Conservation (phyloP, 1,140 invertebrate genomes). For the Drosophila bocki region DNA sequence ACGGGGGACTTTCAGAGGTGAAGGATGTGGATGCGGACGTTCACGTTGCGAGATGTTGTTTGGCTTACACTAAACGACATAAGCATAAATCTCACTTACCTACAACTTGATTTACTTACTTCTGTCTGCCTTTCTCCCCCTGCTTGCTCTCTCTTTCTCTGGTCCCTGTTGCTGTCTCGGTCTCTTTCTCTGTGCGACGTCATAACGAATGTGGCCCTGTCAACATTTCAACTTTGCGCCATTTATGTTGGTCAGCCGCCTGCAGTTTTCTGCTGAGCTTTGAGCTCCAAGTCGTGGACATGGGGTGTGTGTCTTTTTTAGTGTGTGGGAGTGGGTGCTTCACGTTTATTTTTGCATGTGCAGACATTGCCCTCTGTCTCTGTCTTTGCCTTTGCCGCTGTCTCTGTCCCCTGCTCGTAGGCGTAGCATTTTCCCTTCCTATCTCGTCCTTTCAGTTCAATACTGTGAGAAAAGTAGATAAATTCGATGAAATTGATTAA, state of each 20-base stretch:
- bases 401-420: conserved; percentile 57
- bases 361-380: conserved; percentile 62
- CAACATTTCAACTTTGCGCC: conserved; percentile 83
- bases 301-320: conserved; percentile 35
- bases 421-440: conserved; percentile 57
- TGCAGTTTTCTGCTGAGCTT: conserved; percentile 55
- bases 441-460: conserved; percentile 8
- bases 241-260: conserved; percentile 81
- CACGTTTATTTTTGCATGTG: conserved; percentile 72
- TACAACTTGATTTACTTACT: conserved; percentile 82
- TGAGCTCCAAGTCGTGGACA: conserved; percentile 42
- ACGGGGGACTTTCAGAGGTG: conserved; percentile 20
- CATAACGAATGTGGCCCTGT: conserved; percentile 82
- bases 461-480: conserved; percentile 1
- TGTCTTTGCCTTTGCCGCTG: conserved; percentile 29
- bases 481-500: background rate
- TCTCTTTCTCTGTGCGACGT: conserved; percentile 55
- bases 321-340: conserved; percentile 54
- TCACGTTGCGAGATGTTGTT: conserved; percentile 58
- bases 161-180: background rate
- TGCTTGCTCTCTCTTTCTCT: background rate
- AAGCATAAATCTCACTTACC: conserved; percentile 83
- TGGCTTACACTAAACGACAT: conserved; percentile 80
- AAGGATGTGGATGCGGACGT: conserved; percentile 28
- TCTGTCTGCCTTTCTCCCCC: conserved; percentile 28